phyloP scores from a whole-genome alignment of 2,797 vertebrate species.

The Poecilia picta region DNA sequence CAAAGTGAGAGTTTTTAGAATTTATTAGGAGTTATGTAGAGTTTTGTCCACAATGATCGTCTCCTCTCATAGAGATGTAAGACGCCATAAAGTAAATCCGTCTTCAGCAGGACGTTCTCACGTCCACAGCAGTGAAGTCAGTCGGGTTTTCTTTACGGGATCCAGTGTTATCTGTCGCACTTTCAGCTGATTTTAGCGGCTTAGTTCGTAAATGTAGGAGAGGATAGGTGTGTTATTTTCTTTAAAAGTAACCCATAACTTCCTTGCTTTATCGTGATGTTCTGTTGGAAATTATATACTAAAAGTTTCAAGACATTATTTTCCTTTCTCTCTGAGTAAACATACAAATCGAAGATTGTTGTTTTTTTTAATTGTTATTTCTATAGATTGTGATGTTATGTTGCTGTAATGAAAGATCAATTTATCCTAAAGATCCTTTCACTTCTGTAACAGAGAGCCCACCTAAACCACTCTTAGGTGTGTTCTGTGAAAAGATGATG shows the following conservation, averaged over 20 bases:
- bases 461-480: not conserved
- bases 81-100: not conserved
- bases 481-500: not conserved
- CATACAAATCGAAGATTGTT: not conserved
- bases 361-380: not conserved
- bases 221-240: not conserved
- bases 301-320: not conserved
- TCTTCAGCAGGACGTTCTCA: not conserved
- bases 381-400: not conserved
- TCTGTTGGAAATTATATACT: not conserved
- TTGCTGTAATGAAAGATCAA: not conserved
- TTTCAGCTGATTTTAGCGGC: not conserved
- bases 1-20: not conserved
- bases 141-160: not conserved
- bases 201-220: not conserved
- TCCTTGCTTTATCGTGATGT: not conserved
- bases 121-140: not conserved
- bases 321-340: not conserved
- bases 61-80: not conserved
- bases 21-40: too few relatives aligned
- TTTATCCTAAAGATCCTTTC: not conserved
- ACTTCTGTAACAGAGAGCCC: not conserved
- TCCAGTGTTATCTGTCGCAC: not conserved
- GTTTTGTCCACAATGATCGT: not conserved
- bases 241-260: not conserved